Evolutionary conservation across 2,797 vertebrate genomes (phyloP).

Genomic region (Sebastes cheni): DNA sequence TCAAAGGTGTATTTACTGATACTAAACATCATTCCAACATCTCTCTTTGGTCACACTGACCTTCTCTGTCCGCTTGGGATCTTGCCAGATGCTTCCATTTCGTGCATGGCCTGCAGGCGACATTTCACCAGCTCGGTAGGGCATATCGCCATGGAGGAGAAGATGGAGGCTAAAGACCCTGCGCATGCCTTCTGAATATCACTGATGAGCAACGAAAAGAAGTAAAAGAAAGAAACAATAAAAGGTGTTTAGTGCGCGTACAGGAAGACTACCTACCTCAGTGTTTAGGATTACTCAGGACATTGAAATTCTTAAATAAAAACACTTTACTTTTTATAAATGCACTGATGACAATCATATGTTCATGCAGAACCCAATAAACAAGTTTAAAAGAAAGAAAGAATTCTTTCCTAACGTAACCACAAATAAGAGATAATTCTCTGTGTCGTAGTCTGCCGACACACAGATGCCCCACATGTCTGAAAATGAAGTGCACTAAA

Average conservation of each 20-base stretch:
- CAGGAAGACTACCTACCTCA: neutral
- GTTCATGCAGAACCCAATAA: too few relatives aligned
- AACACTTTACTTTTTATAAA: too few relatives aligned
- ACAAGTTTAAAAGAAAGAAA: neutral
- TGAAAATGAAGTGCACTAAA: neutral
- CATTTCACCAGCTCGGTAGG: constrained; percentile 96
- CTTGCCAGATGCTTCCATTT: constrained; percentile 90
- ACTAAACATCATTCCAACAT: constrained; percentile 19
- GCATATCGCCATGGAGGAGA: constrained; percentile 89
- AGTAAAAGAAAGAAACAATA: neutral
- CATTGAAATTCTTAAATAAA: neutral
- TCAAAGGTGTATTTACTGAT: neutral
- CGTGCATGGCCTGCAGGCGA: constrained; percentile 93
- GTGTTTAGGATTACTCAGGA: neutral
- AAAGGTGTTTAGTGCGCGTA: neutral
- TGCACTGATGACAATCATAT: too few relatives aligned
- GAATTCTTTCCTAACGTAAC: neutral
- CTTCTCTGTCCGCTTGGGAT: constrained; percentile 84
- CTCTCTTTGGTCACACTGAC: constrained; percentile 23
- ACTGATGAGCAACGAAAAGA: constrained; percentile 70
- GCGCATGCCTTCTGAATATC: constrained; percentile 91
- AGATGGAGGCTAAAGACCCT: constrained; percentile 91
- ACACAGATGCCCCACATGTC: neutral
- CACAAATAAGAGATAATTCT: neutral
- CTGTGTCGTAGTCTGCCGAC: neutral